Evolutionary conservation across 2,888 invertebrate genomes (phyloP), one percentile per base, ranked within the genome.

Genomic region (Podotricha telesiphe): DNA sequence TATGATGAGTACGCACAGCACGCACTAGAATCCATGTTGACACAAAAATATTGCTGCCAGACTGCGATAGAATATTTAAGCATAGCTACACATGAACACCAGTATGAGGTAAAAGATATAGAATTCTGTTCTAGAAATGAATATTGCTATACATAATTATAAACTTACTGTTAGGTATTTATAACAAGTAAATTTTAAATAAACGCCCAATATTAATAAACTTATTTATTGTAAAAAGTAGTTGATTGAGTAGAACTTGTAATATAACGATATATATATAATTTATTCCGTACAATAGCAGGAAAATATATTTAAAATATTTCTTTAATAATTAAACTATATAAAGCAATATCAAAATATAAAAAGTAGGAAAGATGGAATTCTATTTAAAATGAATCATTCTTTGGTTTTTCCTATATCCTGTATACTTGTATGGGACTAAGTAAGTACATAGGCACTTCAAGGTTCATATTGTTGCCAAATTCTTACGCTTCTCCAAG

Each of bases 401-500:
- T 1, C 15, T 37, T 62, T 34, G 47, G 48, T 62, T 70, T 68
- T 69, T 68, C 72, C 59, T 69, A 66, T 63, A 55, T 59, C 66
- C 59, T 67, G 58, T 53, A 67, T 42, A 42, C 42, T 42, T 42
- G 1, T 13, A 42, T 48, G 42, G 59, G 67, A 37, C 17, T 17
- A 34, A 72, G 67, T 72, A 62, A 55, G 73, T 65, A 71, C 73
- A 77, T 69, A 74, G 74, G 69, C 73, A 71, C 77, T 78, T 82
- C 83, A 88, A 86, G 83, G 84, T 79, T 80, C 72, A 73, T 72
- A 68, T 77, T 73, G 76, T 82, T 82, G 79, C 79, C 78, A 78
- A 84, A 83, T 80, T 81, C 76, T 73, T 82, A 80, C 79, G 82
- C 84, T 88, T 88, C 87, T 84, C 75, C 80, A 80, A 85, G 86